Conservation (phyloP, 2,113 vertebrate species). For the Cinclus mexicanus region DNA sequence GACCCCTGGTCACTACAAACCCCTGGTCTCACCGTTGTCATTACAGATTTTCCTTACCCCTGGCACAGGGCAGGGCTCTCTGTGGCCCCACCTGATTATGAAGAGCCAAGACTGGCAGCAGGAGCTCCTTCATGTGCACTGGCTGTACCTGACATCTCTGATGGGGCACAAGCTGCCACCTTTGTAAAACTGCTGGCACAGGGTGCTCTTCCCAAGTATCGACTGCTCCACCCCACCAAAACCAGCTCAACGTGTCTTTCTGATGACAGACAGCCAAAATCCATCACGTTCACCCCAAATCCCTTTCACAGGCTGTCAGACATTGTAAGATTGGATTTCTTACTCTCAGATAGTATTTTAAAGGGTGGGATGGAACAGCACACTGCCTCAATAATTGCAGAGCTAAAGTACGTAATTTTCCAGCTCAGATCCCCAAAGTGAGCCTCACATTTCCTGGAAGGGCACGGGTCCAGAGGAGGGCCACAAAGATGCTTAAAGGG, state of each 20-base stretch:
- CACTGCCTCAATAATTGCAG: background rate
- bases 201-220: background rate
- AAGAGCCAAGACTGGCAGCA: background rate
- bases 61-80: background rate
- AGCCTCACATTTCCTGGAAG: background rate
- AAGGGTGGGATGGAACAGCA: background rate
- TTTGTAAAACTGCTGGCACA: background rate
- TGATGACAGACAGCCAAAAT: background rate
- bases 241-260: background rate
- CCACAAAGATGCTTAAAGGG: background rate
- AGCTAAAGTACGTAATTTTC: background rate
- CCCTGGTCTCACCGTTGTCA: rapidly evolving
- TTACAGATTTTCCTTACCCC: background rate
- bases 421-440: background rate
- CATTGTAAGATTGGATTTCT: background rate
- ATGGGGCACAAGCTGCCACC: rapidly evolving
- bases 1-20: background rate
- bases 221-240: background rate
- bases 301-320: background rate
- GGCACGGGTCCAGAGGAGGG: background rate
- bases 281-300: background rate
- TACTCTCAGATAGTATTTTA: background rate
- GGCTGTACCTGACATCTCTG: rapidly evolving
- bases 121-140: rapidly evolving
- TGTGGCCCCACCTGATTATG: background rate